These are phyloP conservation scores for Podarcis raffonei DNA, from an alignment of 2,113 vertebrate species.

Conservation along the genomic window DNA sequence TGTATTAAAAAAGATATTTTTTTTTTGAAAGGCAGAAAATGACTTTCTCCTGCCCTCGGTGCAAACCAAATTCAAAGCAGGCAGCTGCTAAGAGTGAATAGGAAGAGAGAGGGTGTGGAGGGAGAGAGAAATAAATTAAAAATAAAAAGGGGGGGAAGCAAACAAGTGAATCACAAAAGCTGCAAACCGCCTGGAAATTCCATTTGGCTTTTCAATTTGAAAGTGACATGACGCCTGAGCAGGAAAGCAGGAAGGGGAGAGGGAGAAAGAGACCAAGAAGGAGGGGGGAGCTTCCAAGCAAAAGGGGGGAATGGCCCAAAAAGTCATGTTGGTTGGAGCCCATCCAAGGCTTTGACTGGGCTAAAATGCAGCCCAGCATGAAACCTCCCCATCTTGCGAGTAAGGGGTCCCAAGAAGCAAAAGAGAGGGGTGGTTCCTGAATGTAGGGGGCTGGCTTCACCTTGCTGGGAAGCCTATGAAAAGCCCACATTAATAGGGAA, in stretches of 20 bases:
- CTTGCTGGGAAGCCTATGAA: conserved; percentile 18
- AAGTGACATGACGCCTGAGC: conserved; percentile 45
- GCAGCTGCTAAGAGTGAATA: conserved; percentile 57
- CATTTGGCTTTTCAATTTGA: conserved; percentile 61
- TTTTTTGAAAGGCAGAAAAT: conserved; percentile 39
- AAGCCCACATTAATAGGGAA: not conserved
- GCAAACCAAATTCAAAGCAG: conserved; percentile 64
- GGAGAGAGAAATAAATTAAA: conserved; percentile 7
- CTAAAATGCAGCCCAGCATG: not conserved
- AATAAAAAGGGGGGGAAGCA: conserved; percentile 34
- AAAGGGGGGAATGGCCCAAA: conserved; percentile 1
- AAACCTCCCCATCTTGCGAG: not conserved
- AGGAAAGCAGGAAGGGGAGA: not conserved
- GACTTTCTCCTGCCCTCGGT: conserved; percentile 43
- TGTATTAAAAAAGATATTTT: conserved; percentile 16
- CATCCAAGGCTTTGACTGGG: fast-evolving
- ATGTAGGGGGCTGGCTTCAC: conserved; percentile 7
- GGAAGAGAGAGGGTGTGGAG: not conserved
- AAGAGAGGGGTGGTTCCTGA: not conserved
- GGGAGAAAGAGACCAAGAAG: not conserved
- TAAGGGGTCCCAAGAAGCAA: not conserved
- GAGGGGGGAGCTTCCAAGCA: not conserved
- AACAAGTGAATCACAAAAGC: conserved; percentile 48
- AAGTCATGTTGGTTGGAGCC: not conserved
- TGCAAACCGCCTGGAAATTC: conserved; percentile 55